Conservation (phyloP, 2,797 vertebrate species). For the Hypotaenidia okinawae region DNA sequence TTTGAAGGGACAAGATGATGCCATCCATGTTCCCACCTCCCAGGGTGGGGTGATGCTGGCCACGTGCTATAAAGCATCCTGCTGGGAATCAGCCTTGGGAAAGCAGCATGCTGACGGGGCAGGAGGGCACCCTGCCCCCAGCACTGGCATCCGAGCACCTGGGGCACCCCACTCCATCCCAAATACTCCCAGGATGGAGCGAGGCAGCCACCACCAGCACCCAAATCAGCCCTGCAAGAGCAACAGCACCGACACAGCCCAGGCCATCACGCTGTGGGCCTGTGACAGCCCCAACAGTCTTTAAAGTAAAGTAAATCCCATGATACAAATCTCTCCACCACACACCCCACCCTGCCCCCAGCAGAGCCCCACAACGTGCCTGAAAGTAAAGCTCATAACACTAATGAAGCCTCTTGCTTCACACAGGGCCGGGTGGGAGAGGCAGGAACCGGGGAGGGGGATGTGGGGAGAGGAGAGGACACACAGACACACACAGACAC, state of each 20-base stretch:
- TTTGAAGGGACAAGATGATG: background rate
- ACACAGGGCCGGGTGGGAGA: background rate
- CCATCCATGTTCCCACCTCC: background rate
- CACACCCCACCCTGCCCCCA: background rate
- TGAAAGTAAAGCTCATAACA: constrained; percentile 75
- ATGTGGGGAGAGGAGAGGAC: background rate
- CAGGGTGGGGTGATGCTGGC: background rate
- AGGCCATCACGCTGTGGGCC: background rate
- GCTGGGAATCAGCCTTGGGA: background rate
- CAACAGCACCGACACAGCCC: background rate
- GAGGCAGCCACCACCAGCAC: background rate
- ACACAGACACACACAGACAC: too few species aligned
- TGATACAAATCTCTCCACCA: background rate
- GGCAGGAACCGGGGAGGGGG: background rate
- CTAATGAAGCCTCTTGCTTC: constrained; percentile 50
- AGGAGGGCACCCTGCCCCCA: background rate
- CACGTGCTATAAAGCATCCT: background rate
- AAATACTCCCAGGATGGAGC: background rate
- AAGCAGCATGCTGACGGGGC: background rate
- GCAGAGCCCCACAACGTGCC: constrained; percentile 21
- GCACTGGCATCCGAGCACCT: background rate
- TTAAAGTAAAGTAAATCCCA: constrained; percentile 18
- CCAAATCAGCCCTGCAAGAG: background rate
- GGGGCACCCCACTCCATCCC: background rate
- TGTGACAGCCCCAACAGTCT: background rate